These are phyloP conservation scores for Gadus macrocephalus DNA, from an alignment of 2,113 vertebrate species.

Conservation along the genomic window DNA sequence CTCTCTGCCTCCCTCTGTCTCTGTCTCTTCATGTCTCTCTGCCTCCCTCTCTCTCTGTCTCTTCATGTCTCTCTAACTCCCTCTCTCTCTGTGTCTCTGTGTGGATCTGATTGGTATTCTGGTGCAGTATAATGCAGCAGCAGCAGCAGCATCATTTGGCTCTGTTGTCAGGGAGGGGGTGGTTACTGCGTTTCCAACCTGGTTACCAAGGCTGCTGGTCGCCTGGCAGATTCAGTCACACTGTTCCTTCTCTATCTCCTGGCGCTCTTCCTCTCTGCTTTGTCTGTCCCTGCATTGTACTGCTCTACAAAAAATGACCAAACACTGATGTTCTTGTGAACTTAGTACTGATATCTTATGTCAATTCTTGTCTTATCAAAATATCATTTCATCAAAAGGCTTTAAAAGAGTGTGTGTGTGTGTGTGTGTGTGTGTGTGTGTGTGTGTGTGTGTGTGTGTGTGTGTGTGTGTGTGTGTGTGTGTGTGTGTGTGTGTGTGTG, in stretches of 20 bases:
- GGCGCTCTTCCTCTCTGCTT: neutral
- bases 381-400: too few species aligned
- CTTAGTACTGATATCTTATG: neutral
- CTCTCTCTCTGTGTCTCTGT: slow-evolving; percentile 6
- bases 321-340: too few species aligned
- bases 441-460: too few species aligned
- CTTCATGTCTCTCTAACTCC: slow-evolving; percentile 1
- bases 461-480: too few species aligned
- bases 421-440: too few species aligned
- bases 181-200: slow-evolving; percentile 29
- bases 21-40: slow-evolving; percentile 4
- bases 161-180: slow-evolving; percentile 33
- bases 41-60: neutral
- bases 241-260: neutral
- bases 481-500: too few species aligned
- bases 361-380: too few species aligned
- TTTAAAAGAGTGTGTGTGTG: too few species aligned
- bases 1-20: slow-evolving; percentile 15
- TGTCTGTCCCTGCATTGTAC: neutral
- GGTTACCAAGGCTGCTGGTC: slow-evolving; percentile 17
- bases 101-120: slow-evolving; percentile 47
- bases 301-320: too few species aligned
- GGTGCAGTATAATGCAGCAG: slow-evolving; percentile 33
- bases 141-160: slow-evolving; percentile 30
- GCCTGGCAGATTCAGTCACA: slow-evolving; percentile 1